Evolutionary conservation across 2,888 invertebrate genomes (phyloP).

Genomic region (Mythimna loreyi): DNA sequence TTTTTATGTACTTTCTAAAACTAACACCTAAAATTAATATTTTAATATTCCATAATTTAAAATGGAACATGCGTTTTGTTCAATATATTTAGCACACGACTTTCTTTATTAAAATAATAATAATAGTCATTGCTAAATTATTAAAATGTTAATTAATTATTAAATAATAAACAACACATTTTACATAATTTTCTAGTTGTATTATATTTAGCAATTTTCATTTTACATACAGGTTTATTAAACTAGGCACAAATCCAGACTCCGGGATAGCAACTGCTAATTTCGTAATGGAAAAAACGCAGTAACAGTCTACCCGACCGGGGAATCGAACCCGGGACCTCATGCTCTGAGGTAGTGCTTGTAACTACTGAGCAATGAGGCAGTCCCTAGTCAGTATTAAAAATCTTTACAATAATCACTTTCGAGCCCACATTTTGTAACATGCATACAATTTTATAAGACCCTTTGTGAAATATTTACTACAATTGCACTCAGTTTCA

Average conservation of each 20-base stretch:
- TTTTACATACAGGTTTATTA: too few species aligned
- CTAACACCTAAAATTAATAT: slow-evolving; percentile 54
- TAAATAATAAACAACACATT: slow-evolving; percentile 15
- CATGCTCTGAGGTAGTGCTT: neutral
- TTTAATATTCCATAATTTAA: slow-evolving; percentile 18
- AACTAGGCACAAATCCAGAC: neutral
- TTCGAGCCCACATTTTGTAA: slow-evolving; percentile 2
- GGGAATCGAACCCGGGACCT: neutral
- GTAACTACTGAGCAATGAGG: neutral
- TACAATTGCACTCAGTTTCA: neutral
- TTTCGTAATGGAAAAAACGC: neutral
- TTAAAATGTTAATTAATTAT: slow-evolving; percentile 5
- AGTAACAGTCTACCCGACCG: neutral
- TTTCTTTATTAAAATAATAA: slow-evolving; percentile 16
- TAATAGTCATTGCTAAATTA: slow-evolving; percentile 36
- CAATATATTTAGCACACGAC: slow-evolving; percentile 39
- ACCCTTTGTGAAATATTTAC: neutral
- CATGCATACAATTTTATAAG: slow-evolving; percentile 6
- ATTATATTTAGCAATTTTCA: slow-evolving; percentile 3
- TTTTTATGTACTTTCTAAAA: slow-evolving; percentile 15
- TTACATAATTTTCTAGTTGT: slow-evolving; percentile 4
- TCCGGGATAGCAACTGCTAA: neutral
- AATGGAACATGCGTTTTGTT: slow-evolving; percentile 18
- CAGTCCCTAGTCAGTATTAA: neutral
- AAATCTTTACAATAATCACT: neutral